A percentile compares a stretch with the other conserved stretches of the same genome.
Evolutionary conservation across 2,113 vertebrate genomes (phyloP).

Genomic region (Solea solea): DNA sequence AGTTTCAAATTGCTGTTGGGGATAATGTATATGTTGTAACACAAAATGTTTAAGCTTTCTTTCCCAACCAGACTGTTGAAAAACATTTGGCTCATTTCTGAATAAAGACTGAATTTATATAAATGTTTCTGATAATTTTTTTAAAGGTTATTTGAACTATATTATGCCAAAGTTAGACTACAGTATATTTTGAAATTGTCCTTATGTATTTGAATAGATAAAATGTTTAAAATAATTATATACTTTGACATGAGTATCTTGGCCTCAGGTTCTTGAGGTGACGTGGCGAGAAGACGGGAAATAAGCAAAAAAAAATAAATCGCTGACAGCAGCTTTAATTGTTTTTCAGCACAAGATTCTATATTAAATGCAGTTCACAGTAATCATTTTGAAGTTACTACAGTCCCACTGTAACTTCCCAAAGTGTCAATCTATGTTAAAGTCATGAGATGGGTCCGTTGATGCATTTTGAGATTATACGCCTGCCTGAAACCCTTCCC

Average conservation of each 20-base stretch:
- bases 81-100: not conserved
- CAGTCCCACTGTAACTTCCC: too few species aligned
- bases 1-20: conserved; percentile 6
- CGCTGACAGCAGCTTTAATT: too few species aligned
- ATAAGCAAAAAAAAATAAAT: too few species aligned
- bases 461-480: conserved; percentile 79
- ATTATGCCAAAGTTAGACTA: too few species aligned
- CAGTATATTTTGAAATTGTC: too few species aligned
- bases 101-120: conserved; percentile 67
- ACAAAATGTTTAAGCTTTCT: conserved; percentile 9
- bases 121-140: conserved; percentile 11
- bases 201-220: too few species aligned
- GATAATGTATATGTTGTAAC: conserved; percentile 4
- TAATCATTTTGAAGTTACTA: not conserved
- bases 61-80: conserved; percentile 27
- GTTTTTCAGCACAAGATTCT: not conserved
- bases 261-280: too few species aligned
- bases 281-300: too few species aligned
- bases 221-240: too few species aligned
- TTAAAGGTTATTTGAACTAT: not conserved
- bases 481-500: conserved; percentile 77
- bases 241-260: too few species aligned
- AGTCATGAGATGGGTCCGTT: conserved; percentile 55
- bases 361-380: not conserved
- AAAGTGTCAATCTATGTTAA: too few species aligned